A percentile compares a stretch with the other conserved stretches of the same genome.
phyloP scores from a whole-genome alignment of 2,797 vertebrate genomes.

The Platyrinchus mystaceus region DNA sequence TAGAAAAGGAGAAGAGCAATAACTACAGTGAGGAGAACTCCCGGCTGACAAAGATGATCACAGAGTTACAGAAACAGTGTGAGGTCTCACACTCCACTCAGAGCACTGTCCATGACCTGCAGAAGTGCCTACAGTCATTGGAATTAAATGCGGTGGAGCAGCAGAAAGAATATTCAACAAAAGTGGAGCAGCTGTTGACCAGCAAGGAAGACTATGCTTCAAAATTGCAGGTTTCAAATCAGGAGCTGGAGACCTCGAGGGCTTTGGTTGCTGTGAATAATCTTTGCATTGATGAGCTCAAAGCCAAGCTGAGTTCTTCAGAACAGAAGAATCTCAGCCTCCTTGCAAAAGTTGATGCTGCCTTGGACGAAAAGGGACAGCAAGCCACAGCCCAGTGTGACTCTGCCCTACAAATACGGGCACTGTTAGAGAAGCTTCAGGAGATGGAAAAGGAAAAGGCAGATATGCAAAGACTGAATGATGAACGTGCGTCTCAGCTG shows the following conservation, averaged over 20 bases:
- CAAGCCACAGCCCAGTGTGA: slow-evolving; percentile 73
- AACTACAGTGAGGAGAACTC: slow-evolving; percentile 49
- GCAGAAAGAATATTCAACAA: slow-evolving; percentile 23
- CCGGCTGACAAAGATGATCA: slow-evolving; percentile 67
- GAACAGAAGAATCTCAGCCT: slow-evolving; percentile 81
- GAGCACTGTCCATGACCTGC: slow-evolving; percentile 75
- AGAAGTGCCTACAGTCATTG: slow-evolving; percentile 70
- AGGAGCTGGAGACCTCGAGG: slow-evolving; percentile 77
- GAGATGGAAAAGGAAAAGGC: slow-evolving; percentile 80
- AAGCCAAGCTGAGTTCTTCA: slow-evolving; percentile 67
- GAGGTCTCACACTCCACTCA: slow-evolving; percentile 79
- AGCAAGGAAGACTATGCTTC: slow-evolving; percentile 39
- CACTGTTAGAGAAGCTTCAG: slow-evolving; percentile 82
- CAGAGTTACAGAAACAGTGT: slow-evolving; percentile 85
- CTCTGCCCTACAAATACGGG: slow-evolving; percentile 79
- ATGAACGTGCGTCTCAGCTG: slow-evolving; percentile 71
- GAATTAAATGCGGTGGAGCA: slow-evolving; percentile 49
- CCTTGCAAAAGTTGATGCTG: slow-evolving; percentile 70
- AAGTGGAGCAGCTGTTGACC: slow-evolving; percentile 54
- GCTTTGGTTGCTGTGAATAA: slow-evolving; percentile 63
- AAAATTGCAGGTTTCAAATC: slow-evolving; percentile 65
- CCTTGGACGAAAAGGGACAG: slow-evolving; percentile 77
- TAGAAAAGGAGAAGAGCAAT: slow-evolving; percentile 59
- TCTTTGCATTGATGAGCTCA: slow-evolving; percentile 68
- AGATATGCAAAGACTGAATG: slow-evolving; percentile 70